Conservation (phyloP, 2,888 invertebrate genomes). For the Autographa pulchrina region DNA sequence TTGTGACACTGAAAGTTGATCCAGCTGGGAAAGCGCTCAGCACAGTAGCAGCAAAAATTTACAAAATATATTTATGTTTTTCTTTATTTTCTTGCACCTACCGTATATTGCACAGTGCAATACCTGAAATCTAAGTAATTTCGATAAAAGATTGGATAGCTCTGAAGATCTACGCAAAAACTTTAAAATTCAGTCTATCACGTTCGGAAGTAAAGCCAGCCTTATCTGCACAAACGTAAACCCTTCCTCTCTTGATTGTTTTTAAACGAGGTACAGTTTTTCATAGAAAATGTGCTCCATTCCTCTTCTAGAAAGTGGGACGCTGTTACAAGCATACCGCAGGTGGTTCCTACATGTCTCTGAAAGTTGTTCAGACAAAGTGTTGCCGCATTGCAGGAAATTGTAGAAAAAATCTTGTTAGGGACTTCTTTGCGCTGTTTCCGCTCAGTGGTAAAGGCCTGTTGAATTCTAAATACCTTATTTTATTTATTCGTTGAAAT, state of each 20-base stretch:
- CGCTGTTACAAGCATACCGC: slow-evolving; percentile 20
- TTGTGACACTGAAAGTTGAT: too few relatives aligned
- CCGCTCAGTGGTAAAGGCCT: not conserved
- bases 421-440: not conserved
- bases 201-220: not conserved
- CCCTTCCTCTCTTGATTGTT: slow-evolving; percentile 36
- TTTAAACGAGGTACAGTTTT: slow-evolving; percentile 34
- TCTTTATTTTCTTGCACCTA: too few relatives aligned
- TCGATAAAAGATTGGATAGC: too few relatives aligned
- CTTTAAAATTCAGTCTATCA: not conserved
- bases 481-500: not conserved
- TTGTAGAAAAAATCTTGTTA: not conserved
- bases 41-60: too few relatives aligned
- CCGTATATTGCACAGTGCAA: too few relatives aligned
- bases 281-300: slow-evolving; percentile 41
- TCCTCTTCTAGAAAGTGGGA: slow-evolving; percentile 35
- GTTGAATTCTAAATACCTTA: not conserved
- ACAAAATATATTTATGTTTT: too few relatives aligned
- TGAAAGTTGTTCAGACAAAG: slow-evolving; percentile 12
- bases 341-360: slow-evolving; percentile 4
- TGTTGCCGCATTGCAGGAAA: slow-evolving; percentile 24
- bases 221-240: slow-evolving; percentile 14
- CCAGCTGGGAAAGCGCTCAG: too few relatives aligned
- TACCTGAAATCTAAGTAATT: too few relatives aligned
- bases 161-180: too few relatives aligned